A percentile compares a stretch with the other conserved stretches of the same genome.
These are phyloP conservation scores for Sarcophilus harrisii DNA, from an alignment of 2,797 vertebrate species.

Conservation along the genomic window DNA sequence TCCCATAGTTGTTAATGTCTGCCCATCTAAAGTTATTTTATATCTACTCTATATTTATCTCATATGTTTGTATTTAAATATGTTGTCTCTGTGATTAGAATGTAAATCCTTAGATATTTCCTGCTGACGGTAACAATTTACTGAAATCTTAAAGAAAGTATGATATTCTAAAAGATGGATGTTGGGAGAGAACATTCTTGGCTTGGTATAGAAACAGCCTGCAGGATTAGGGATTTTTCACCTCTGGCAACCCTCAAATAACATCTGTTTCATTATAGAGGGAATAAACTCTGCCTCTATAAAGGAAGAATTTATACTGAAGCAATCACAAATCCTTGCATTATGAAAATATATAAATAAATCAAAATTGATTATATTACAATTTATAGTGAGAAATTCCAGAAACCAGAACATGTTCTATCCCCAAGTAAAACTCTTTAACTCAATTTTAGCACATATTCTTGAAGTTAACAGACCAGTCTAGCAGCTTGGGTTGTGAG, in stretches of 20 bases:
- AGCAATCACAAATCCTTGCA: neutral
- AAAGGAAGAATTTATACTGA: neutral
- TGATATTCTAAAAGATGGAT: neutral
- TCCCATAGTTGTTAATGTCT: neutral
- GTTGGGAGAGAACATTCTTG: neutral
- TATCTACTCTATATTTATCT: neutral
- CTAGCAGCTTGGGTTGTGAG: neutral
- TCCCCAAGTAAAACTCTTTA: neutral
- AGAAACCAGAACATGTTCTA: neutral
- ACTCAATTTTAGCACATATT: neutral
- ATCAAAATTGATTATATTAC: neutral
- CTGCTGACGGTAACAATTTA: neutral
- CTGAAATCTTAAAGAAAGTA: neutral
- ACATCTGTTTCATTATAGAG: neutral
- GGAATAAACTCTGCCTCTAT: neutral
- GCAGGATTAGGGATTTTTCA: neutral
- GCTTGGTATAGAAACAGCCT: neutral
- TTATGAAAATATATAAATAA: neutral
- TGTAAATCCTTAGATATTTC: neutral
- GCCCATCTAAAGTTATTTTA: neutral
- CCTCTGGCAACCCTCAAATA: neutral
- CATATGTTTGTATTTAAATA: neutral
- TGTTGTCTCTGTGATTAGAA: neutral
- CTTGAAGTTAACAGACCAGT: neutral
- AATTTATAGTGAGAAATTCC: neutral